phyloP scores from a whole-genome alignment of 2,113 vertebrate species.

The Ardeotis arabs region DNA sequence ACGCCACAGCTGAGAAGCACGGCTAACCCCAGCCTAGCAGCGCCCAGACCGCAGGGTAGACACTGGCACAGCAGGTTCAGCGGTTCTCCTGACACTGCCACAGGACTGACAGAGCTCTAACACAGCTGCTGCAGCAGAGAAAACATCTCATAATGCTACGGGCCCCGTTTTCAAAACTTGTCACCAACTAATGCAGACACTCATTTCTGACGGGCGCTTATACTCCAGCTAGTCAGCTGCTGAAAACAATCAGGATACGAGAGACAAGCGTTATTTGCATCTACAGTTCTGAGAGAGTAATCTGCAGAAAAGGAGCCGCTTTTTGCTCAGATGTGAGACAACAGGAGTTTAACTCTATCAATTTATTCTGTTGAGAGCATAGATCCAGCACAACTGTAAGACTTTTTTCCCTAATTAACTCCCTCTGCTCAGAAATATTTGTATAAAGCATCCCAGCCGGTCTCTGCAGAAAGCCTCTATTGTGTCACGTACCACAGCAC shows the following conservation, averaged over 20 bases:
- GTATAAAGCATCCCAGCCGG: background rate
- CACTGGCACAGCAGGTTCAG: background rate
- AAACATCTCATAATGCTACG: accelerated
- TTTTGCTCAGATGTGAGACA: background rate
- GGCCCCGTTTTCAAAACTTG: background rate
- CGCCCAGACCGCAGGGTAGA: too few relatives aligned
- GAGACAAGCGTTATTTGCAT: background rate
- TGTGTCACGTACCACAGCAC: background rate
- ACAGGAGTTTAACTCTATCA: background rate
- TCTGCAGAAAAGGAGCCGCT: background rate
- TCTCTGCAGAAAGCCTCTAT: background rate
- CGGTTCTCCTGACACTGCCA: too few relatives aligned
- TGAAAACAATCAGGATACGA: background rate
- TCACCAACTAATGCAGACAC: too few relatives aligned
- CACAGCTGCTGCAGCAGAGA: background rate
- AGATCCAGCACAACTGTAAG: background rate
- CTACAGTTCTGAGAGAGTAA: background rate
- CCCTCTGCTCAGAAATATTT: background rate
- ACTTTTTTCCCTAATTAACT: background rate
- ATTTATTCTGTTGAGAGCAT: background rate
- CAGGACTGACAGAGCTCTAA: background rate
- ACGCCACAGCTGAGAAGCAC: background rate
- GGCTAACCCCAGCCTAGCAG: background rate
- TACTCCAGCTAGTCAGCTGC: background rate
- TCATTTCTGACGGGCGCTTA: background rate